These are phyloP conservation scores for Lampris megalopsis DNA, from an alignment of 2,113 vertebrate species.

Conservation along the genomic window DNA sequence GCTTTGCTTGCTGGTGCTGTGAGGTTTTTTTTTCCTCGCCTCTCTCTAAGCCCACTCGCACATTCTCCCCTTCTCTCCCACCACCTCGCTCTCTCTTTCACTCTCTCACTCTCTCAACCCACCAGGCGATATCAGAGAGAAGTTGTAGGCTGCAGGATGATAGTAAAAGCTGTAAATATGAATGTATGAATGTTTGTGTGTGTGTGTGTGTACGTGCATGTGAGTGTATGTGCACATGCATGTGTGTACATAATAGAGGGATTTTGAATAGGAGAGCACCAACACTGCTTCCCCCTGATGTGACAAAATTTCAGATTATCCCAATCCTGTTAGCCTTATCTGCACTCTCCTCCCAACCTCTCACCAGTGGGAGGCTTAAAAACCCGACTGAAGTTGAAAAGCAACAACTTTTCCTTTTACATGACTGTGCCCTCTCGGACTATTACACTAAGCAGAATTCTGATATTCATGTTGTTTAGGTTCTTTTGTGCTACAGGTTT, in stretches of 20 bases:
- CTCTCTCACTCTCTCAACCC: background rate
- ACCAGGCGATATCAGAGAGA: background rate
- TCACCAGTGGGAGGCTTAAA: slow-evolving; percentile 19
- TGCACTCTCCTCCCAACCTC: slow-evolving; percentile 24
- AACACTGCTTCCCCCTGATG: slow-evolving; percentile 35
- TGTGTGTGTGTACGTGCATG: background rate
- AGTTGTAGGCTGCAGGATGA: background rate
- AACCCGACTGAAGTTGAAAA: slow-evolving; percentile 17
- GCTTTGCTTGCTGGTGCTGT: background rate
- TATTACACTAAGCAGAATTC: slow-evolving; percentile 32
- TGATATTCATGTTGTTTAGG: background rate
- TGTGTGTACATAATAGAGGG: slow-evolving; percentile 15
- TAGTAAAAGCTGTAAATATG: background rate
- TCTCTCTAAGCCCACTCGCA: no score
- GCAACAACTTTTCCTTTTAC: slow-evolving; percentile 16
- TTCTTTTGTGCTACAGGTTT: slow-evolving; percentile 21
- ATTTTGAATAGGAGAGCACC: slow-evolving; percentile 16
- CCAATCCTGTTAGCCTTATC: slow-evolving; percentile 40
- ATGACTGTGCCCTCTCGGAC: slow-evolving; percentile 9
- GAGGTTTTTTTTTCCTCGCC: background rate
- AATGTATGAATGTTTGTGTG: background rate
- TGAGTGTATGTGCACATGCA: slow-evolving; percentile 17
- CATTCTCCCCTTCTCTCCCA: no score
- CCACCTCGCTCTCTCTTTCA: background rate
- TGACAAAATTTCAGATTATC: slow-evolving; percentile 60